Percentiles rank a stretch among this genome's conserved stretches.
phyloP scores from a whole-genome alignment of 2,113 vertebrate species.

The Brachyhypopomus occidentalis region DNA sequence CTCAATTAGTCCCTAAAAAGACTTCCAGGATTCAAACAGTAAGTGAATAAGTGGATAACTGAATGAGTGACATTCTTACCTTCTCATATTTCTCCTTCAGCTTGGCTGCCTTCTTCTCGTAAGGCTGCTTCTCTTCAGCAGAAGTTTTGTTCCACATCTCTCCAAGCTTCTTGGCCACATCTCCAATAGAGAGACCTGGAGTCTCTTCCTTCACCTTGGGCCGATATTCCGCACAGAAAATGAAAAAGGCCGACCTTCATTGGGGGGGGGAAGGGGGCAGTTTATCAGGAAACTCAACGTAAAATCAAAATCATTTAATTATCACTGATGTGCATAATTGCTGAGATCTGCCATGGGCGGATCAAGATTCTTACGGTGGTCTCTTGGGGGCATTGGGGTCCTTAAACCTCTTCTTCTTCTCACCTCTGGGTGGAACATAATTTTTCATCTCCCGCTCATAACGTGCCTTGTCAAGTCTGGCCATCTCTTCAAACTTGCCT shows the following conservation, averaged over 20 bases:
- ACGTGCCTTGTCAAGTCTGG: conserved; percentile 91
- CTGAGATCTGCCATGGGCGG: neutral
- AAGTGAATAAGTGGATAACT: neutral
- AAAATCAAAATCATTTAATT: neutral
- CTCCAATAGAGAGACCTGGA: conserved; percentile 90
- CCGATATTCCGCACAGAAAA: conserved; percentile 95
- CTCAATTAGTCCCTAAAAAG: too few species aligned
- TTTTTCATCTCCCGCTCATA: conserved; percentile 97
- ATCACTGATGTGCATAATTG: neutral
- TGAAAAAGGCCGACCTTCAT: conserved; percentile 94
- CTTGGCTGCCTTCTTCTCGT: conserved; percentile 94
- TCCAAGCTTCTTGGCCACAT: conserved; percentile 92
- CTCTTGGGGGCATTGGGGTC: conserved; percentile 99
- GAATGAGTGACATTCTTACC: conserved; percentile 68
- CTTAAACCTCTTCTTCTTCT: conserved; percentile 95
- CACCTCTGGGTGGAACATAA: conserved; percentile 88
- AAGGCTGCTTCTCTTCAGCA: conserved; percentile 93
- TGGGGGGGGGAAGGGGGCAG: neutral
- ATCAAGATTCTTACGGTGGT: conserved; percentile 87
- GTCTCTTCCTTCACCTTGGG: conserved; percentile 93
- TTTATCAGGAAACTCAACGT: neutral
- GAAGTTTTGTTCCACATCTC: conserved; percentile 95
- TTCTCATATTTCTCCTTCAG: conserved; percentile 99
- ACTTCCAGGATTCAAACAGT: too few species aligned
- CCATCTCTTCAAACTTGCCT: conserved; percentile 96